Percentiles rank a stretch among this genome's conserved stretches.
Conservation (phyloP, 2,888 invertebrate genomes). For the Meiosimyza decipiens region DNA sequence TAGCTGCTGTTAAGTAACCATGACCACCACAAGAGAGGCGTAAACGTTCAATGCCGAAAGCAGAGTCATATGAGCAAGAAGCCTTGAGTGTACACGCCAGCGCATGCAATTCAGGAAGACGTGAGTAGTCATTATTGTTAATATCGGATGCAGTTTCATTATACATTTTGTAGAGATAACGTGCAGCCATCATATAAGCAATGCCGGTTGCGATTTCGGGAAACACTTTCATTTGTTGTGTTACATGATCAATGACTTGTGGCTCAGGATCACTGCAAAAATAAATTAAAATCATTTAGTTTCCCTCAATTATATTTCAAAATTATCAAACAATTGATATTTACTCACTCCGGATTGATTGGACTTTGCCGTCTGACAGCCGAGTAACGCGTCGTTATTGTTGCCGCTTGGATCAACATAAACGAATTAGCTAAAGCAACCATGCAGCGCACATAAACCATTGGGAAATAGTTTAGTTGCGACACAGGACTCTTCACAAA, state of each 20-base stretch:
- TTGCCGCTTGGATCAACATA: conserved; percentile 82
- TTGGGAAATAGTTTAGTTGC: conserved; percentile 83
- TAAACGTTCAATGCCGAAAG: conserved; percentile 80
- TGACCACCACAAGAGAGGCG: conserved; percentile 93
- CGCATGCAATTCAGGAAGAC: conserved; percentile 85
- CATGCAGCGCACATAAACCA: conserved; percentile 89
- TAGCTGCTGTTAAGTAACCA: conserved; percentile 87
- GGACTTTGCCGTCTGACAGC: conserved; percentile 88
- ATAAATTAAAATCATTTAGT: conserved; percentile 18
- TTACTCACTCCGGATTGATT: conserved; percentile 76
- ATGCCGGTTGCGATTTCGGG: conserved; percentile 82
- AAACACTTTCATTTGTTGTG: conserved; percentile 91
- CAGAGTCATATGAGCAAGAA: conserved; percentile 78
- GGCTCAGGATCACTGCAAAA: conserved; percentile 79
- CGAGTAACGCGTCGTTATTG: conserved; percentile 89
- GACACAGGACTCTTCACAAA: conserved; percentile 82
- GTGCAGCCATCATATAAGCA: conserved; percentile 78
- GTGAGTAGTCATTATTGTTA: conserved; percentile 79
- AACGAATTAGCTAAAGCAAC: conserved; percentile 79
- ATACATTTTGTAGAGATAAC: conserved; percentile 76
- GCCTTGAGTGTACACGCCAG: conserved; percentile 90
- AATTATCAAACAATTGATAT: conserved; percentile 71
- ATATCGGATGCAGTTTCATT: conserved; percentile 80
- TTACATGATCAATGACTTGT: conserved; percentile 89
- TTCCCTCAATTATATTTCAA: neutral